phyloP scores from a whole-genome alignment of 1,140 invertebrate genomes.

The Lepidurus couesii region DNA sequence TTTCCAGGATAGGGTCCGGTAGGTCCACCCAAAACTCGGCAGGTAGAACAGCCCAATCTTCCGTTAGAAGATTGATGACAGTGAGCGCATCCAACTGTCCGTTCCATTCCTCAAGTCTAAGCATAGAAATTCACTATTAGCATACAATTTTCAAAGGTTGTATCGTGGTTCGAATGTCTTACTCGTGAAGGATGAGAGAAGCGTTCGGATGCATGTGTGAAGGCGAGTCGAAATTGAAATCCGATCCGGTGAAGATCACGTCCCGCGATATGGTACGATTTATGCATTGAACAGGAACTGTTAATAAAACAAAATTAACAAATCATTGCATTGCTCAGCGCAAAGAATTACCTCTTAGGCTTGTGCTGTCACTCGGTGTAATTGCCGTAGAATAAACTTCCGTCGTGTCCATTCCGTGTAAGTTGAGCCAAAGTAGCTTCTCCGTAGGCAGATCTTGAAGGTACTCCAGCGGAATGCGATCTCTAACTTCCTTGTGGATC shows the following conservation, averaged over 20 bases:
- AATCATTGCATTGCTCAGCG: too few relatives aligned
- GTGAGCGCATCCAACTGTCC: neutral
- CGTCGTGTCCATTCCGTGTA: neutral
- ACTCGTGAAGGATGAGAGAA: neutral
- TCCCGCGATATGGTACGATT: neutral
- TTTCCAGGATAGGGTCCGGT: neutral
- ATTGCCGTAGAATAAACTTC: neutral
- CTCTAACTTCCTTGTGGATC: neutral
- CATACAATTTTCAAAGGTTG: neutral
- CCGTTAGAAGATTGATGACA: neutral
- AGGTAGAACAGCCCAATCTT: neutral
- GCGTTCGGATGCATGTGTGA: neutral
- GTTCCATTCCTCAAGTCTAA: neutral
- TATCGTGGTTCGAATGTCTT: neutral
- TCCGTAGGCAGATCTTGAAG: neutral
- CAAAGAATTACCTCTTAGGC: neutral
- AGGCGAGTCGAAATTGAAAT: neutral
- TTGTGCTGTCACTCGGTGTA: neutral
- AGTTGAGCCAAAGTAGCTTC: neutral
- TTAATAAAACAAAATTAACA: too few relatives aligned
- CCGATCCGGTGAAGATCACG: neutral
- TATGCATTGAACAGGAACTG: neutral
- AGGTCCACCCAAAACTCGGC: neutral
- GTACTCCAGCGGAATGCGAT: neutral
- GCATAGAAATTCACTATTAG: too few relatives aligned